Conservation (phyloP, 2,888 invertebrate species). For the Ischnura elegans region DNA sequence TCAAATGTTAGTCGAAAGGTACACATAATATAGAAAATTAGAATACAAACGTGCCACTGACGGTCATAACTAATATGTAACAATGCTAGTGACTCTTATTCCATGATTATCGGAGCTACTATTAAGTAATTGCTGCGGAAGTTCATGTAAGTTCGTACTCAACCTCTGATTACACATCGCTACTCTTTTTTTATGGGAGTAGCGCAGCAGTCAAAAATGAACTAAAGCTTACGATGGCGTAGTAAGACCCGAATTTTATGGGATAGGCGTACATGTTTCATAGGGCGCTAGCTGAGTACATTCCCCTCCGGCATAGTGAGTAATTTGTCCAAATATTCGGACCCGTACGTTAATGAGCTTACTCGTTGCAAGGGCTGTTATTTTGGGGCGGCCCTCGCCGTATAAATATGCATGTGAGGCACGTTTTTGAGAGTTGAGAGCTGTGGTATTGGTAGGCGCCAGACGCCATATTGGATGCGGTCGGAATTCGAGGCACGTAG, state of each 20-base stretch:
- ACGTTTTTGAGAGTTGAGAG: not conserved
- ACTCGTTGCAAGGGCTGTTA: not conserved
- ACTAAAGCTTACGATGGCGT: too few species aligned
- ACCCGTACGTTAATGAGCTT: constrained; percentile 14
- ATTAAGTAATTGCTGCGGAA: too few species aligned
- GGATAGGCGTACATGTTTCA: not conserved
- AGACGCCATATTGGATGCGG: not conserved
- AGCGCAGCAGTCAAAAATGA: too few species aligned
- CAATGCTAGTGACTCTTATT: too few species aligned
- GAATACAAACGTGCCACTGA: too few species aligned
- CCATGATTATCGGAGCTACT: too few species aligned
- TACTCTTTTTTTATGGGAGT: too few species aligned
- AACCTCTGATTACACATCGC: too few species aligned
- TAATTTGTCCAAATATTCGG: constrained; percentile 26
- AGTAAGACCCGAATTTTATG: not conserved
- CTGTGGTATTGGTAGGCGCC: constrained; percentile 19
- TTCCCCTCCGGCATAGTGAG: not conserved
- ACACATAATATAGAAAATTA: too few species aligned
- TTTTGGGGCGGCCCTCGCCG: not conserved
- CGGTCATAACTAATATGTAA: too few species aligned
- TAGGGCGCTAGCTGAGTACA: not conserved
- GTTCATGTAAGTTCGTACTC: too few species aligned
- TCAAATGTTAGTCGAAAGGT: too few species aligned
- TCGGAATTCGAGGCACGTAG: constrained; percentile 21
- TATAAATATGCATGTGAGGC: constrained; percentile 31